Base-by-base conservation (phyloP, 2,113 vertebrate genomes). In the Pterocles burchelli region DNA sequence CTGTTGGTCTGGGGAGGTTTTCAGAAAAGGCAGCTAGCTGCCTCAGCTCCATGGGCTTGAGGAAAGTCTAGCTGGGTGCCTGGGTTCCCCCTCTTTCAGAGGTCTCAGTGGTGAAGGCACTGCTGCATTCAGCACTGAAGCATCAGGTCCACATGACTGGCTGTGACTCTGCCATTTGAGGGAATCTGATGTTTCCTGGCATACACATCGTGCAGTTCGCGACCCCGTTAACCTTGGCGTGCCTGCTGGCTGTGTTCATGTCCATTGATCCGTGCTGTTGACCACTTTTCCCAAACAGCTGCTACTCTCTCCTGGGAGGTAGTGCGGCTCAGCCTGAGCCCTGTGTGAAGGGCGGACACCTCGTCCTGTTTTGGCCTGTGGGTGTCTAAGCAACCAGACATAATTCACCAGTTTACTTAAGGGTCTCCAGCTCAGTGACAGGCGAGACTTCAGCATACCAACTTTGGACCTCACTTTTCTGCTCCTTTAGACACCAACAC, bases 191-290 rank as follows among this genome's bases (percentile, higher is more conserved):
- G 11, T 58, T 59, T 51, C 51, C 65, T 49, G 65, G 46, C 20
- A 11, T 5, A 21, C 20, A 12, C 33, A 7, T 0, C 0, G 2
- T 31, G 54, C 41, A 21, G 14, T 11, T 81, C 19, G 4, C 2
- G 28, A 20, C 18, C 13, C 26, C 0, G 0, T 45, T 33, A 63
- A 14, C 38, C 52, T 51, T 55, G 34, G 28, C 48, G 10, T 0
- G 0, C 38, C 34, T n/a, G 33, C 77, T 74, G 78, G 31, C 61
- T 81, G 10, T 41, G 46, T 16, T 62, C 61, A 58, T 5, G 7
- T 13, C 48, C 43, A 5, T 14, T 4, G 7, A 67, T 29, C 61
- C 1, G 0, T 51, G 55, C n/a, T 46, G 33, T 3, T 43, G 54
- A 33, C 29, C 55, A 10, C 46, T 41, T 57, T 67, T n/a, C 33